A percentile compares a stretch with the other conserved stretches of the same genome.
These are phyloP conservation scores for Lasioglossum lativentre DNA, from an alignment of 2,888 invertebrate species.

Conservation along the genomic window DNA sequence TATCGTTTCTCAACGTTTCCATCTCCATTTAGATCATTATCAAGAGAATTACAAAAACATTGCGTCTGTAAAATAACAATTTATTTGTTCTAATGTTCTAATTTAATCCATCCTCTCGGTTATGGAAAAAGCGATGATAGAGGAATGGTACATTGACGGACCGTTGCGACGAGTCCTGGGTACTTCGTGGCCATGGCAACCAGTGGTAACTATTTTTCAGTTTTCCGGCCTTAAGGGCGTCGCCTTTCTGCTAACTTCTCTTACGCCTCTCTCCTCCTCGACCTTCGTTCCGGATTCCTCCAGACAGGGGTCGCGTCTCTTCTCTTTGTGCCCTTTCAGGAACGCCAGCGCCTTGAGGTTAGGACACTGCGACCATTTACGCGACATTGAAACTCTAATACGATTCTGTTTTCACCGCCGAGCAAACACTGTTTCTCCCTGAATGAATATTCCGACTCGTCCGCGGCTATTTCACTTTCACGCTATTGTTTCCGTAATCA, in stretches of 20 bases:
- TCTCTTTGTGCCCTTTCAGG: conserved; percentile 45
- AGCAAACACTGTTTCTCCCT: conserved; percentile 23
- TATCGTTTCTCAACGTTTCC: too few relatives aligned
- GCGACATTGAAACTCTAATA: conserved; percentile 30
- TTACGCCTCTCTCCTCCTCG: conserved; percentile 20
- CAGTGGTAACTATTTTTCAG: conserved; percentile 74
- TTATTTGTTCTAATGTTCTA: too few relatives aligned
- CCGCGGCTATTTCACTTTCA: neutral
- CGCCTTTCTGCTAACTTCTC: conserved; percentile 37
- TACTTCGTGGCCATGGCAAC: conserved; percentile 75
- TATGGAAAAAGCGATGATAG: conserved; percentile 7
- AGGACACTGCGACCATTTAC: conserved; percentile 29
- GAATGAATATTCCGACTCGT: conserved; percentile 10
- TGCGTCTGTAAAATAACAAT: too few relatives aligned
- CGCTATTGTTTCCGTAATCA: neutral
- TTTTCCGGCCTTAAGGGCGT: conserved; percentile 51
- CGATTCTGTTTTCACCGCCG: conserved; percentile 14
- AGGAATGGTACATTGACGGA: conserved; percentile 33
- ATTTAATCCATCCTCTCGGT: conserved; percentile 32
- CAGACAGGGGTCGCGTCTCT: conserved; percentile 43
- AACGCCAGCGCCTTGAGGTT: conserved; percentile 26
- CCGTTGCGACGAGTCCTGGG: conserved; percentile 62
- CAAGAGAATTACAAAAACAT: too few relatives aligned
- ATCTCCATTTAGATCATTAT: too few relatives aligned
- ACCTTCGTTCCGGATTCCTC: conserved; percentile 42